Conservation (phyloP, 2,113 vertebrate species). For the Mus pahari region DNA sequence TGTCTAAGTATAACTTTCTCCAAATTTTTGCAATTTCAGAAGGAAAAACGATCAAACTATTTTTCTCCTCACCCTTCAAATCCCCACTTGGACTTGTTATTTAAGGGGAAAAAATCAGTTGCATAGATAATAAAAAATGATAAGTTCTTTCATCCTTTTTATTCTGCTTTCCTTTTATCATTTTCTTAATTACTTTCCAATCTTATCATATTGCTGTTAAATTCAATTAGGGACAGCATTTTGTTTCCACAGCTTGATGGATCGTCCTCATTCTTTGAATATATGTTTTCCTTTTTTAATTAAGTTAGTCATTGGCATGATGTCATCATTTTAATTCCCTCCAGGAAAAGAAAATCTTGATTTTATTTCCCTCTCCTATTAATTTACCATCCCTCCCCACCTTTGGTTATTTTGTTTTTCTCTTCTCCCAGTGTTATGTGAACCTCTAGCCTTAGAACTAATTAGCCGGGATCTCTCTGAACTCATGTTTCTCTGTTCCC, state of each 20-base stretch:
- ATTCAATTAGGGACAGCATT: slow-evolving; percentile 84
- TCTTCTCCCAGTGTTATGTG: slow-evolving; percentile 68
- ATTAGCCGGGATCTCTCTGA: slow-evolving; percentile 81
- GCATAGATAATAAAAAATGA: slow-evolving; percentile 84
- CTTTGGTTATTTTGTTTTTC: slow-evolving; percentile 20
- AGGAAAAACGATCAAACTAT: slow-evolving; percentile 69
- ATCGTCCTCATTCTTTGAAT: slow-evolving; percentile 79
- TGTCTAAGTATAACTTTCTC: slow-evolving; percentile 54
- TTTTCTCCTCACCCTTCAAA: slow-evolving; percentile 77
- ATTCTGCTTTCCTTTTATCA: slow-evolving; percentile 81
- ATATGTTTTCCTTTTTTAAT: slow-evolving; percentile 81
- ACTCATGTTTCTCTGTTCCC: slow-evolving; percentile 86
- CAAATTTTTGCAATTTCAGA: slow-evolving; percentile 54
- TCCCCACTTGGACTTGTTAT: slow-evolving; percentile 61
- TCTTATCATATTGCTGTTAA: slow-evolving; percentile 85
- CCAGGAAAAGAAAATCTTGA: slow-evolving; percentile 43
- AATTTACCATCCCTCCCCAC: slow-evolving; percentile 32
- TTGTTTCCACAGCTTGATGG: slow-evolving; percentile 77
- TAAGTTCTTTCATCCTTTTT: slow-evolving; percentile 84
- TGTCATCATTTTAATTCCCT: slow-evolving; percentile 83
- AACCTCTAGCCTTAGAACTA: slow-evolving; percentile 80
- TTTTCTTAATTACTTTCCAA: slow-evolving; percentile 85
- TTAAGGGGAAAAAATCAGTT: slow-evolving; percentile 66
- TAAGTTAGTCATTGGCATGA: slow-evolving; percentile 84
- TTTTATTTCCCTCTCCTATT: slow-evolving; percentile 40